Base-by-base conservation (phyloP, 2,797 vertebrate genomes). In the Vireo griseus region DNA sequence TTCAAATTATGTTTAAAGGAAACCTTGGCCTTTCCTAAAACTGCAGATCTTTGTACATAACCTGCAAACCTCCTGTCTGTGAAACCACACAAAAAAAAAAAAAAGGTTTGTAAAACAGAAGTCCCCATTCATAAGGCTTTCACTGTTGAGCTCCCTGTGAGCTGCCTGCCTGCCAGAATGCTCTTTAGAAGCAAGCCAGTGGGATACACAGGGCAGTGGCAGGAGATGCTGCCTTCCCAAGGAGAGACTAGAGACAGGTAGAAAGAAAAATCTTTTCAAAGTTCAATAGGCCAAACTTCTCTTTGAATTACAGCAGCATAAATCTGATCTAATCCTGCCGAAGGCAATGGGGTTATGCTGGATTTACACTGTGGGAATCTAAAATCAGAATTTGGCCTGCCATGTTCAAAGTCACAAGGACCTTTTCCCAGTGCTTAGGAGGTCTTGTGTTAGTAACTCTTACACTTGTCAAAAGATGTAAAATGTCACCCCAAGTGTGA, bases 291-390 rank as follows among this genome's bases (percentile, higher is more conserved):
- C 44, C 85, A 84, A 50, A 79, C 86, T 91, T 42, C 55, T 82
- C 84, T 91, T 91, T 92, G 85, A 91, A 66, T 88, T 84, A 75
- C 66, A 75, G 61, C 62, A 66, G 63, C 2, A 0, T 73, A 91
- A 92, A 95, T 69, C 85, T 92, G 92, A 91, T 91, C 62, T 81
- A 81, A 94, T 91, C 74, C 81, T 78, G 71, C 75, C 89, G 82
- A 55, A 72, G 45, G 65, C 76, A 88, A 26, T 18, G 35, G 55
- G 45, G 25, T 69, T 88, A 9, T 29, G 52, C 58, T 78, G 73
- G 58, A 88, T 91, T 86, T 78, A 77, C 85, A 37, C 87, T 50
- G 75, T 2, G 0, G 89, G 87, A 90, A 83, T 47, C 85, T 42
- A 55, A 90, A 92, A 92, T 73, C 73, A 37, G 59, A 88, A 86